Base-by-base conservation (phyloP, 92 coral and sea anemone species). In the Blastomussa wellsi region DNA sequence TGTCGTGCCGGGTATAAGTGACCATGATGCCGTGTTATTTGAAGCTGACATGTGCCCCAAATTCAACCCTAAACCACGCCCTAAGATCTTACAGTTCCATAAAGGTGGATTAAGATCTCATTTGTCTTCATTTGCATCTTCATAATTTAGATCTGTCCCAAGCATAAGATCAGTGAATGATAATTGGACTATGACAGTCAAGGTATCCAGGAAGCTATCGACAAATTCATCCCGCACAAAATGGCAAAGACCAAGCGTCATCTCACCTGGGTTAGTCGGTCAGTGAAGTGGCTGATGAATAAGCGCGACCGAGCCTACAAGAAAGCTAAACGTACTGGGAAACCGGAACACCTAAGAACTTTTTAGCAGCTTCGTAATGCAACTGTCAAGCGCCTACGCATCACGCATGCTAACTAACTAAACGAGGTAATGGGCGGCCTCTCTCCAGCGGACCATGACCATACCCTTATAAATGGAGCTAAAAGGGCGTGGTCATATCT, bases 261-360 rank as follows among this genome's bases (percentile, higher is more conserved):
- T 35, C 67, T 44, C 28, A 41, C 5, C 49, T n/a, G 11, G 49
- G 49, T 44, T 11, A 44, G 49, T 11, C 83, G 82, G 26, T 13
- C 87, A 48, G 78, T 86, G 55, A 89, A 89, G 38, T 78, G 86
- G 29, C 13, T 78, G 73, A 86, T 85, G 86, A 89, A 89, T 70
- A 89, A 78, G 67, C 89, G 86, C 48, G 87, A 86, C 87, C 76
- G 89, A n/a, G 92, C 88, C 51, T 77, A 86, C 68, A 82, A 82
- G 79, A 82, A 37, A 52, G 80, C 86, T 44, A 72, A 47, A 26
- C 80, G 72, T 4, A 82, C 79, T 44, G 72, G 86, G 4, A 83
- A 72, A 16, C 26, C 77, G 22, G 68, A 83, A 8, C 86, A 84
- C 33, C 17, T 65, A 53, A 74, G 52, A 55, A 60, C 69, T 60